phyloP scores from a whole-genome alignment of 2,888 invertebrate species.

The Ptychoptera contaminata region DNA sequence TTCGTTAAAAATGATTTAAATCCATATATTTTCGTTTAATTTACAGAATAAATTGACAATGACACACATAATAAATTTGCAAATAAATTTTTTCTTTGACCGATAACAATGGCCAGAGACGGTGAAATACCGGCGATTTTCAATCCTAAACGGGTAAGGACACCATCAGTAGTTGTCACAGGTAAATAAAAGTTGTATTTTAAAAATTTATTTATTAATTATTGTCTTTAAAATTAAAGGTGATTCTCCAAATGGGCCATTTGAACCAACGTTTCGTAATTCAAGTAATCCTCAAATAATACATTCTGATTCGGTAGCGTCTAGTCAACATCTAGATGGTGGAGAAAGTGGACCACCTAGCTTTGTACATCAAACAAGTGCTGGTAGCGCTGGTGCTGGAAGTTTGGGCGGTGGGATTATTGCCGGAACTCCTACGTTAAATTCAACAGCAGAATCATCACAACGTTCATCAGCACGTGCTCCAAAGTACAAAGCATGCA shows the following conservation, averaged over 20 bases:
- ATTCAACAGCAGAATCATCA: conserved; percentile 15
- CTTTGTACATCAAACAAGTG: not conserved
- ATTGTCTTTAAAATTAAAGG: too few relatives aligned
- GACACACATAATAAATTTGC: too few relatives aligned
- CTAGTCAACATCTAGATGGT: conserved; percentile 44
- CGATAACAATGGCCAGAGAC: conserved; percentile 43
- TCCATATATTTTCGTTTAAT: too few relatives aligned
- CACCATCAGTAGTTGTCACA: conserved; percentile 54
- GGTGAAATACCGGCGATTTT: conserved; percentile 69
- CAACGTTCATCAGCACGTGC: conserved; percentile 19
- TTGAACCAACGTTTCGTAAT: conserved; percentile 33
- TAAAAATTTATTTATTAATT: too few relatives aligned
- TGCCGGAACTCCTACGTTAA: conserved; percentile 19
- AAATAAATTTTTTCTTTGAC: too few relatives aligned
- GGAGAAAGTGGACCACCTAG: conserved; percentile 21
- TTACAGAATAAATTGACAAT: too few relatives aligned
- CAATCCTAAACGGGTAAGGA: conserved; percentile 54
- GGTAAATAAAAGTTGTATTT: conserved; percentile 25
- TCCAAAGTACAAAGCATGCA: conserved; percentile 36
- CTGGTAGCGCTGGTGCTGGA: not conserved
- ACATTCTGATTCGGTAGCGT: conserved; percentile 38
- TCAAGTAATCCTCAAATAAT: conserved; percentile 33
- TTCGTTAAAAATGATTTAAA: too few relatives aligned
- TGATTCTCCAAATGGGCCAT: conserved; percentile 38
- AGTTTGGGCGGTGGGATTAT: conserved; percentile 10